phyloP scores from a whole-genome alignment of 2,888 invertebrate species.

The Anaspis maculata region DNA sequence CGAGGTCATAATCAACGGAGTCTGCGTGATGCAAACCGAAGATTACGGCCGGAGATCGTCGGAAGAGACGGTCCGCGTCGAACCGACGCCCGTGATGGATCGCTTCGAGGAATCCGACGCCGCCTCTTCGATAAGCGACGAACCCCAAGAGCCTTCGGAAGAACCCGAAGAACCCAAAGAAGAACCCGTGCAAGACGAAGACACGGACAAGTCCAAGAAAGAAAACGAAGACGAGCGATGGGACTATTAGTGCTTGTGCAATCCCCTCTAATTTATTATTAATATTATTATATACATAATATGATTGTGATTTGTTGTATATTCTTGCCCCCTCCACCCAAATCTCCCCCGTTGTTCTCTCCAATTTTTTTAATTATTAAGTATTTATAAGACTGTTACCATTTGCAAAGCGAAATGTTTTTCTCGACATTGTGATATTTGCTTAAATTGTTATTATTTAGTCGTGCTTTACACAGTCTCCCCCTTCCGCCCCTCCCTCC shows the following conservation, averaged over 20 bases:
- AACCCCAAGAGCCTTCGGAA: conserved; percentile 13
- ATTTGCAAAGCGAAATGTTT: conserved; percentile 40
- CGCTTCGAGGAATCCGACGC: conserved; percentile 30
- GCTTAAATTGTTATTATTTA: conserved; percentile 29
- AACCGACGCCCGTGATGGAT: conserved; percentile 65
- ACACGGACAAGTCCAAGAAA: conserved; percentile 41
- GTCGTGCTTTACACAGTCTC: too few relatives aligned
- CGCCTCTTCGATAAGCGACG: conserved; percentile 41
- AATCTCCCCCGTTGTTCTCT: neutral
- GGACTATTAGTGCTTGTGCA: conserved; percentile 48
- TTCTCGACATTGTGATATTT: conserved; percentile 44
- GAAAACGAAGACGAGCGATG: conserved; percentile 56
- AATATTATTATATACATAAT: too few relatives aligned
- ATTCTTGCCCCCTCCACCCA: too few relatives aligned
- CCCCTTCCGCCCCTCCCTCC: too few relatives aligned
- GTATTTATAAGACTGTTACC: conserved; percentile 45
- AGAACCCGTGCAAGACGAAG: conserved; percentile 23
- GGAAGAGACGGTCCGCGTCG: conserved; percentile 67
- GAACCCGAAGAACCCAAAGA: conserved; percentile 9
- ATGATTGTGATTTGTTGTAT: too few relatives aligned
- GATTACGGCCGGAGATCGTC: conserved; percentile 50
- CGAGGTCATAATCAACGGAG: conserved; percentile 88
- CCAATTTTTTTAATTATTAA: conserved; percentile 14
- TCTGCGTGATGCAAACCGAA: conserved; percentile 84
- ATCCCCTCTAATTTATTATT: too few relatives aligned